Evolutionary conservation across 2,888 invertebrate genomes (phyloP).

Genomic region (Scaeva pyrastri): DNA sequence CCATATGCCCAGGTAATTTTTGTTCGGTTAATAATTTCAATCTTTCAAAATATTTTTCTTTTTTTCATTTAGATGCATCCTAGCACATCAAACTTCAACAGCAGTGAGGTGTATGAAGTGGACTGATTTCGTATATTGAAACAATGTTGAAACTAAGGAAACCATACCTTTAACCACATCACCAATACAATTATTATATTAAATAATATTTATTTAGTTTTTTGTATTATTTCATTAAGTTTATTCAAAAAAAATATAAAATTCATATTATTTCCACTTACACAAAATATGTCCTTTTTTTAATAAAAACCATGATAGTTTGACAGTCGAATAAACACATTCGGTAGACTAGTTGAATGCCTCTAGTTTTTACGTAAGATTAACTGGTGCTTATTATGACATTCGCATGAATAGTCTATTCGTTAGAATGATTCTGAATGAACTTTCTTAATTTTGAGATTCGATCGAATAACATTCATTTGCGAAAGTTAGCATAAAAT

Average conservation of each 20-base stretch:
- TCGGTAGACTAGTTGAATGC: no score
- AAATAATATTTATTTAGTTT: slow-evolving; percentile 45
- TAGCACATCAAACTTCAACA: slow-evolving; percentile 66
- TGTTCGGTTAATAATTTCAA: background rate
- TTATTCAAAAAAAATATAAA: slow-evolving; percentile 32
- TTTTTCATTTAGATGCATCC: slow-evolving; percentile 50
- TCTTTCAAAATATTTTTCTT: no score
- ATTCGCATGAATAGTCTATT: no score
- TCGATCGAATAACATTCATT: no score
- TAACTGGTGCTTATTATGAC: no score
- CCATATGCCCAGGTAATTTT: slow-evolving; percentile 57
- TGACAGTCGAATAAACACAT: no score
- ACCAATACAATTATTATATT: slow-evolving; percentile 40
- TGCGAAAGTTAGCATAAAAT: no score
- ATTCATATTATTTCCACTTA: slow-evolving; percentile 45
- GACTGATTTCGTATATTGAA: slow-evolving; percentile 48
- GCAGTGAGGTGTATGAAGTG: slow-evolving; percentile 70
- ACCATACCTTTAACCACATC: slow-evolving; percentile 13
- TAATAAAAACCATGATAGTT: no score
- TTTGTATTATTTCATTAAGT: slow-evolving; percentile 41
- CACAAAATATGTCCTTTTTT: slow-evolving; percentile 22
- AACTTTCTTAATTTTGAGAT: no score
- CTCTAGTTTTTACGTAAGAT: no score
- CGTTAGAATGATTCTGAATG: no score
- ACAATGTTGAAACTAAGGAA: background rate